Percentiles rank a stretch among this genome's conserved stretches.
These are phyloP conservation scores for Caenorhabditis remanei DNA, from an alignment of 1,140 invertebrate genomes.

Conservation along the genomic window DNA sequence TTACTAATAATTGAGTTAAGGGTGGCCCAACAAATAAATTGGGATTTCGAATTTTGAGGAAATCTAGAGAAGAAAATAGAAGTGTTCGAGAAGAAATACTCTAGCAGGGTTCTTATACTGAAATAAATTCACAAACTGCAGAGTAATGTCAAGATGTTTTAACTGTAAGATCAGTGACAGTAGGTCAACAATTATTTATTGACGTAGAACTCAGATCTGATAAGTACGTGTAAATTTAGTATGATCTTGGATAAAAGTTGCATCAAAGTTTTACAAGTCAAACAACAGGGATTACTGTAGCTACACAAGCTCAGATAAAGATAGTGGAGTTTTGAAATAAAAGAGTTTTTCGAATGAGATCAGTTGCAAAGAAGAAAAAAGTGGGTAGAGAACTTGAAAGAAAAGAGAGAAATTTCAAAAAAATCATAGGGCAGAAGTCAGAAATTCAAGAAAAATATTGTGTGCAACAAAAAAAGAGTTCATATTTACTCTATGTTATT, in stretches of 20 bases:
- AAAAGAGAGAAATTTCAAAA: neutral
- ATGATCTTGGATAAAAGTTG: neutral
- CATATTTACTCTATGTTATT: neutral
- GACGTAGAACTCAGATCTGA: neutral
- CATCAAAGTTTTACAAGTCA: neutral
- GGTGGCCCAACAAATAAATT: too few relatives aligned
- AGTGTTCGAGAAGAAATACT: too few relatives aligned
- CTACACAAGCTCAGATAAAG: too few relatives aligned
- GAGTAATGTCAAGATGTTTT: neutral
- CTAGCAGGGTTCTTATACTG: too few relatives aligned
- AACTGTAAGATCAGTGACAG: neutral
- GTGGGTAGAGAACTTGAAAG: slow-evolving; percentile 1
- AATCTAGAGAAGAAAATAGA: too few relatives aligned
- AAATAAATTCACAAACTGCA: neutral
- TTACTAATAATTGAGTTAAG: too few relatives aligned
- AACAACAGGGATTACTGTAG: slow-evolving; percentile 10
- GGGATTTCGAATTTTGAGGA: too few relatives aligned
- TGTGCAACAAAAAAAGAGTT: neutral
- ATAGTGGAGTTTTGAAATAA: neutral
- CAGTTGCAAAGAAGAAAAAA: neutral
- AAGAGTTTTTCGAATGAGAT: neutral
- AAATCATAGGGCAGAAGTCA: slow-evolving; percentile 17
- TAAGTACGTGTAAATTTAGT: slow-evolving; percentile 7
- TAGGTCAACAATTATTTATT: neutral
- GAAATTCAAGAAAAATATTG: neutral